Base-by-base conservation (phyloP, 2,888 invertebrate species). In the Yponomeuta plumbellus region DNA sequence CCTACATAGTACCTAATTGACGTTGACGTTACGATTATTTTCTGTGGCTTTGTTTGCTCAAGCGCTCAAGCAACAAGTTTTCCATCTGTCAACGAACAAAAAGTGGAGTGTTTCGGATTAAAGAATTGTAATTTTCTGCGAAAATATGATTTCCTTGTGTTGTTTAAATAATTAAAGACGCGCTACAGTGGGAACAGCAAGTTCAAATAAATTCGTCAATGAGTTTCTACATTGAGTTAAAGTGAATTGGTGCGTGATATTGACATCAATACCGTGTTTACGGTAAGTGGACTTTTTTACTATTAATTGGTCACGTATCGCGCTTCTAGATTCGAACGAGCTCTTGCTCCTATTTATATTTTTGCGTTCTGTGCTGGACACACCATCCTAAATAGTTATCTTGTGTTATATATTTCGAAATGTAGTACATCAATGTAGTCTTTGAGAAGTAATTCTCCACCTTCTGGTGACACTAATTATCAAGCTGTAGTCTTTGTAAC, bases 191-290 rank as follows among this genome's bases (percentile, higher is more conserved):
- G 6, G 11, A 58, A 4, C 34, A 34, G n/a, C 2, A 20, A 58
- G 21, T 0, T 21, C 11, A 21, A 20, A 20, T 58, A 58, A 11
- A 21, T 11, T 20, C 22, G 17, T 44, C 13, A 44, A 52, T 17
- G 44, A 5, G 44, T 52, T 13, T 52, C 17, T 52, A 52, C 44
- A 52, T 52, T 52, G 58, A 58, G 13, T 0, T 21, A 58, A 58
- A 65, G 34, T 66, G 64, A 67, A 59, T 67, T 67, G 69, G 71
- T 80, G 80, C 69, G 74, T 77, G 77, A 75, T 80, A 79, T 85
- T 84, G 74, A 83, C 84, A n/a, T n/a, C n/a, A n/a, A n/a, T n/a
- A n/a, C n/a, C n/a, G 86, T 85, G 81, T 85, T 85, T 84, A 85
- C 81, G 84, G 85, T 85, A 3, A 11, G 58, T 58, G 58, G 21